Base-by-base conservation (phyloP, 2,888 invertebrate species). In the Oscheius sp. region DNA sequence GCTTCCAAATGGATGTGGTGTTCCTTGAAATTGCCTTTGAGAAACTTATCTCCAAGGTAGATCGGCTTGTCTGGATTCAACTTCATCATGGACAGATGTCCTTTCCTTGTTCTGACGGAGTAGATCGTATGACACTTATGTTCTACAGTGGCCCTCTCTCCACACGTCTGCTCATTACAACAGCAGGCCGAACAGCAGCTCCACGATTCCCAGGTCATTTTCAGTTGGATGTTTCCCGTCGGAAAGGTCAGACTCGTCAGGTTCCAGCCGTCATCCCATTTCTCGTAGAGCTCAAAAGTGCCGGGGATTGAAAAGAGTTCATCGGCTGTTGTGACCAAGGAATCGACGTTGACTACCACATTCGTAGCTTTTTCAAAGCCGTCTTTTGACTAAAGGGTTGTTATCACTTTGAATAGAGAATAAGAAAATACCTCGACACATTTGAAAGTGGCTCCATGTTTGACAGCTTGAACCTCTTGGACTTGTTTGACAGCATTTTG, bases 111-210 rank as follows among this genome's bases (percentile, higher is more conserved):
- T 47, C 47, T 70, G 2, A 50, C 35, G 2, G 70, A 70, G 42
- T 60, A 59, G 11, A 70, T 37, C 48, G n/a, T 21, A 42, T 70
- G 21, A 42, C 70, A 59, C 58, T 58, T 58, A 21, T 59, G 57
- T 32, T 58, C 42, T 48, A 47, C 50, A 11, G 70, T 70, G 21
- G 70, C 70, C 11, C 21, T 21, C 4, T 21, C 29, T 48, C 59
- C 59, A 47, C 70, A 70, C 9, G 42, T 57, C 57, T 58, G 13
- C 7, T 42, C n/a, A 13, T 47, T 59, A 21, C 70, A 70, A 47
- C 70, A 70, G 32, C 70, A 70, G 29, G 70, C 70, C 2, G 58
- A 58, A 48, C 70, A 70, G 59, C 70, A 70, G 48, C 59, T 32
- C 48, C 50, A 70, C 29, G 59, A 42, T 10, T 70, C 59, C 70